phyloP scores from a whole-genome alignment of 1,140 invertebrate species.

The Telenomus remus region DNA sequence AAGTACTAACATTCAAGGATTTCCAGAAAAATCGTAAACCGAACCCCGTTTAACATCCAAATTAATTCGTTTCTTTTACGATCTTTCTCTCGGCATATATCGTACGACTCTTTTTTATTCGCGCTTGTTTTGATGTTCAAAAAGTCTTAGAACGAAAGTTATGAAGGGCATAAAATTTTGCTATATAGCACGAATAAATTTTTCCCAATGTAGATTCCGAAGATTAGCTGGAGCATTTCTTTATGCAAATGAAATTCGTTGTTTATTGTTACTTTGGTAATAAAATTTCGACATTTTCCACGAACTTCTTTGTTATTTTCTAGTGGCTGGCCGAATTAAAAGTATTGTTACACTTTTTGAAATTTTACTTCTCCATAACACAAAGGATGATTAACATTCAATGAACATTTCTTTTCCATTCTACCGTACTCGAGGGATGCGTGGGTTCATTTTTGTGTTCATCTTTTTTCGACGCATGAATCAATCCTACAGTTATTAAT shows the following conservation, averaged over 20 bases:
- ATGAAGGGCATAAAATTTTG: conserved; percentile 16
- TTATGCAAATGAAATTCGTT: background rate
- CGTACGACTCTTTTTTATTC: conserved; percentile 1
- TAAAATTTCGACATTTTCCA: too few relatives aligned
- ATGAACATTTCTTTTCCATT: too few relatives aligned
- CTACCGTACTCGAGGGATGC: background rate
- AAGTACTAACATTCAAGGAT: background rate
- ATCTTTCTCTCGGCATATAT: conserved; percentile 1
- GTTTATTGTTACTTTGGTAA: too few relatives aligned
- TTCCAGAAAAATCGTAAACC: conserved; percentile 16
- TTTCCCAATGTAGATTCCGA: background rate
- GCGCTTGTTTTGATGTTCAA: background rate
- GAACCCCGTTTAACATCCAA: conserved; percentile 13
- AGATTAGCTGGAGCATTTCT: conserved; percentile 4
- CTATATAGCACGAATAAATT: conserved; percentile 1
- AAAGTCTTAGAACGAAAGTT: conserved; percentile 8
- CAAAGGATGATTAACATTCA: too few relatives aligned
- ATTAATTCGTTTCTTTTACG: conserved; percentile 17
- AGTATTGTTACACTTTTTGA: too few relatives aligned
- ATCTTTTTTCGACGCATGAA: conserved; percentile 11
- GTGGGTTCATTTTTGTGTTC: background rate
- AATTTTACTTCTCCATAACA: too few relatives aligned
- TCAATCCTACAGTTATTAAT: conserved; percentile 23
- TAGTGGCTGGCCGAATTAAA: too few relatives aligned
- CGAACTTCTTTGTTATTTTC: too few relatives aligned